Evolutionary conservation across 2,113 vertebrate genomes (phyloP), one percentile per base, ranked within the genome.

Genomic region (Cepphus grylle): DNA sequence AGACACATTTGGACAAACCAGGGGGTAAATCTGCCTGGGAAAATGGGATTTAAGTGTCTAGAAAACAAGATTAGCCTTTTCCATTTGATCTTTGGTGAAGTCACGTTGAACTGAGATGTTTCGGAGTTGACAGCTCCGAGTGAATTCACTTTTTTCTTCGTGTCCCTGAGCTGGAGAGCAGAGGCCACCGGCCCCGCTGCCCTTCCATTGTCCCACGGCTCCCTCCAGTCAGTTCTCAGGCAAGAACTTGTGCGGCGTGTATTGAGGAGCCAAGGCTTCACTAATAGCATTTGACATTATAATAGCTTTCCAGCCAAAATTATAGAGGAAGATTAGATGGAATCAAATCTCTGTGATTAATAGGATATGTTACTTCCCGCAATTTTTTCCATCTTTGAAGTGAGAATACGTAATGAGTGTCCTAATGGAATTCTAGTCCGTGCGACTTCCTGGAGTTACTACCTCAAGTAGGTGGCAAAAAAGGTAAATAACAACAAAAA

Each of bases 11-110:
- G 61, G 88, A 92, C 80, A 94, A 97, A 95, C 70, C 42, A 53
- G 59, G 61, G 87, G 62, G 56, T 89, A 97, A 97, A 97, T 96
- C 96, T 88, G 85, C 91, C 89, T 95, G 95, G 88, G 93, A 98
- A 97, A 98, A 97, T 88, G 86, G 96, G 92, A 98, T 94, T 89
- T 94, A 97, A 96, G 93, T 94, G 88, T 96, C 97, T 97, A 96
- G 95, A 98, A 98, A 96, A 97, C n/a, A 95, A 97, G 95, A 98
- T 97, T 97, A 97, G 76, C 79, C 42, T 97, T 95, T 93, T 95
- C 83, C 26, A 94, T 96, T 95, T 97, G 86, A 96, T 96, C 96
- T 96, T 97, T 95, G 79, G 70, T 90, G 97, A 96, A 97, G 97
- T 89, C 89, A 77, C 56, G 38, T 87, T 95, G 93, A 97, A 94